Percentiles rank a stretch among this genome's conserved stretches.
Conservation (phyloP, 1,140 invertebrate species). For the Cotesia chilonis region DNA sequence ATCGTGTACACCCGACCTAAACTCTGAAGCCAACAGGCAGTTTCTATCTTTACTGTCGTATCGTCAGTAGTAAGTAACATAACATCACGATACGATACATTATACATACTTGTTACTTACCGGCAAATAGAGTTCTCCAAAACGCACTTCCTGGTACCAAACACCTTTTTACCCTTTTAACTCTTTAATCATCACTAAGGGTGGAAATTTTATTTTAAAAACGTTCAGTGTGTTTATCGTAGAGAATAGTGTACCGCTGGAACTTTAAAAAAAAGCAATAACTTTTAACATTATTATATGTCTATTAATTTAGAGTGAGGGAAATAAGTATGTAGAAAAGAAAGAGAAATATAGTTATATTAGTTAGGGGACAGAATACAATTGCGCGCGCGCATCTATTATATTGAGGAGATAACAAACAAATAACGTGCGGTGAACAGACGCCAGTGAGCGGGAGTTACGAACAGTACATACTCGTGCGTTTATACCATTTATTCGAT, state of each 20-base stretch:
- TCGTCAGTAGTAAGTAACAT: background rate
- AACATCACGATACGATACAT: no score
- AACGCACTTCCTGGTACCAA: no score
- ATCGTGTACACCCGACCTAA: constrained; percentile 37
- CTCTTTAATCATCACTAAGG: no score
- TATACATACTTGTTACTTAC: no score
- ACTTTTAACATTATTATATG: no score
- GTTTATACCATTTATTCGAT: background rate
- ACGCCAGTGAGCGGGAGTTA: constrained; percentile 12
- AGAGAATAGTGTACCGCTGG: no score
- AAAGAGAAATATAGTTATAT: constrained; percentile 8
- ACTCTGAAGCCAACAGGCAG: constrained; percentile 9
- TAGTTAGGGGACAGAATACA: constrained; percentile 11
- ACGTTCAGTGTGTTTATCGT: no score
- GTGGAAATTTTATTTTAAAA: no score
- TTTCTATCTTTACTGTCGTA: background rate
- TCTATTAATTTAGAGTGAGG: background rate
- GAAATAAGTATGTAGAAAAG: constrained; percentile 3
- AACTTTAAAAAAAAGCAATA: no score
- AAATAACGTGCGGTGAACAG: constrained; percentile 10
- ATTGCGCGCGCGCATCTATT: constrained; percentile 13
- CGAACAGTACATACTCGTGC: background rate
- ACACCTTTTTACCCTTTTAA: no score
- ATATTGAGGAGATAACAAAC: constrained; percentile 2
- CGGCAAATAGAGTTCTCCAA: no score